These are phyloP conservation scores for Coboldia fuscipes DNA, from an alignment of 1,140 invertebrate genomes.

Conservation along the genomic window DNA sequence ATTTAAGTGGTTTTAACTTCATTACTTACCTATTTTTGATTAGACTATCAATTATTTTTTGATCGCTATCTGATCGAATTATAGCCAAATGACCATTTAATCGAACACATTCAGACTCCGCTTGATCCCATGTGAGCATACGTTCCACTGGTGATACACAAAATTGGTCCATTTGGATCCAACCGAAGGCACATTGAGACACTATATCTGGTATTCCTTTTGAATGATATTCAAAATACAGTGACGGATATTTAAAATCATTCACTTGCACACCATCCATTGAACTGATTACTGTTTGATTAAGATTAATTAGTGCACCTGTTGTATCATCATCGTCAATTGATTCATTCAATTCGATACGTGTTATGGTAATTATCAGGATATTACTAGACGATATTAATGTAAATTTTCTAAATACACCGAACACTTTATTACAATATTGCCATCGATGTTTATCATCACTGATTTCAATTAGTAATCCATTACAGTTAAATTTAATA, in stretches of 20 bases:
- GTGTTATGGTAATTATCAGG: slow-evolving; percentile 4
- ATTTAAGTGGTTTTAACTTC: not conserved
- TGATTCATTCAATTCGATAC: too few species aligned
- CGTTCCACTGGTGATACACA: slow-evolving; percentile 33
- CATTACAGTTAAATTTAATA: not conserved
- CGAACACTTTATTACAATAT: slow-evolving; percentile 5
- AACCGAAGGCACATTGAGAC: slow-evolving; percentile 36
- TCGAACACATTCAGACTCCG: slow-evolving; percentile 35
- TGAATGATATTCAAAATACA: slow-evolving; percentile 21
- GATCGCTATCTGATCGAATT: slow-evolving; percentile 32
- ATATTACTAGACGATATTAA: slow-evolving; percentile 6
- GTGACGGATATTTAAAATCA: too few species aligned
- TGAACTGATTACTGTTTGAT: too few species aligned
- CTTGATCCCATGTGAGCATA: slow-evolving; percentile 33
- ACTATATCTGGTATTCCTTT: slow-evolving; percentile 28
- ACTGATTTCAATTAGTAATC: not conserved
- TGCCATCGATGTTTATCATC: slow-evolving; percentile 5
- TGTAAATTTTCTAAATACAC: slow-evolving; percentile 4
- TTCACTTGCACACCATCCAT: too few species aligned
- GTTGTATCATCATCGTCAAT: too few species aligned
- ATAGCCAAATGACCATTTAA: slow-evolving; percentile 40
- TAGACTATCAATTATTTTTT: slow-evolving; percentile 32
- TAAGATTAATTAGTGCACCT: too few species aligned
- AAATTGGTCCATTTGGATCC: slow-evolving; percentile 31
- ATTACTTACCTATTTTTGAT: slow-evolving; percentile 32